Base-by-base conservation (phyloP, 2,113 vertebrate species). In the Todiramphus chloris region DNA sequence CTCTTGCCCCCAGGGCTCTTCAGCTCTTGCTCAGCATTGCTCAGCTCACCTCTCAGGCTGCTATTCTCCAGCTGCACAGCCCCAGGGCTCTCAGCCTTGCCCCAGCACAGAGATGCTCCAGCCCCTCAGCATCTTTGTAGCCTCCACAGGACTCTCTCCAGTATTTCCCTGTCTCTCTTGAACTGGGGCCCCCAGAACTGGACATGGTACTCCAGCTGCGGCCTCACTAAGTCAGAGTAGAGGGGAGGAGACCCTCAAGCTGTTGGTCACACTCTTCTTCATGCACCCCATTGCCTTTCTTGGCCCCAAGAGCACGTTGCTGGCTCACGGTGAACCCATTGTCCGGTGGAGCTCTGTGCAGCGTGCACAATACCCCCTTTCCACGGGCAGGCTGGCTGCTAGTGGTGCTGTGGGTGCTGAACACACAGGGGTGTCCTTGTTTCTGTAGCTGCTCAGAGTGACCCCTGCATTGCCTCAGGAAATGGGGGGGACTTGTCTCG, bases 371-470 rank as follows among this genome's bases (percentile, higher is more conserved):
- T 12, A 3, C 11, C 5, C 16, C 46, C 51, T 30, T 31, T 75
- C 16, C 83, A 27, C 79, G 8, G 83, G 37, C 23, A 69, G 39
- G 1, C 0, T 2, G 76, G 73, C 43, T 64, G 3, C 33, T 9
- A 37, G 55, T 0, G 3, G 3, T 19, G 83, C 53, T 1, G 9
- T 2, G 82, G 59, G 2, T 2, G 6, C 31, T 0, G 11, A 59
- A 69, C 21, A 2, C 19, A 3, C 1, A 20, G 90, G 31, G 44
- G 23, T 23, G 33, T 18, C 35, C 66, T 15, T 2, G n/a, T 33
- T 46, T 7, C 43, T 17, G 51, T 17, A 27, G 5, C 67, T 37
- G 68, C 7, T 18, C 74, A 18, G 41, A 51, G 51, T 0, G 0
- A 12, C 17, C 50, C 27, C 41, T 24, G 25, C 19, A 3, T 35